A percentile compares a stretch with the other conserved stretches of the same genome.
Evolutionary conservation across 2,797 vertebrate genomes (phyloP).

Genomic region (Acomys russatus): DNA sequence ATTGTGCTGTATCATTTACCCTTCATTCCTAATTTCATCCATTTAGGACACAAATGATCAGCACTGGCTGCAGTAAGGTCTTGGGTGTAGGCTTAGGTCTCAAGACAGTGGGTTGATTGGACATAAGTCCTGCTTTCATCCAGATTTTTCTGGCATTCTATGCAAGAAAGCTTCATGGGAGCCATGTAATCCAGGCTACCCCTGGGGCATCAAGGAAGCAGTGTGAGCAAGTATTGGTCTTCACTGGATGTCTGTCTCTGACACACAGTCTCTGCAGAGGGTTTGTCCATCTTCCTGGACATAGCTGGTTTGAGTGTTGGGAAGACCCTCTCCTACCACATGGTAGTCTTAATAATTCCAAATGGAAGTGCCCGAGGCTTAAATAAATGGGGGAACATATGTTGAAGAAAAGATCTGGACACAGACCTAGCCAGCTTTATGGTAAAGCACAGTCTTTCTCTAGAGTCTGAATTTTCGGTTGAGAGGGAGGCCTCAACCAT

Average conservation of each 20-base stretch:
- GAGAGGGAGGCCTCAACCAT: neutral
- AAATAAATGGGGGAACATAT: neutral
- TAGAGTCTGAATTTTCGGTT: neutral
- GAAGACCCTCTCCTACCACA: neutral
- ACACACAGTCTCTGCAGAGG: neutral
- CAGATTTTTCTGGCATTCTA: neutral
- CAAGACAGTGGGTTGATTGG: neutral
- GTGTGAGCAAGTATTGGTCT: neutral
- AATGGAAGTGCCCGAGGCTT: neutral
- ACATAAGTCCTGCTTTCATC: neutral
- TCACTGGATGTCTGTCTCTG: neutral
- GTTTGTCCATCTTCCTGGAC: neutral
- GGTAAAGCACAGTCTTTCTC: neutral
- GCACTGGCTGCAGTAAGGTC: neutral
- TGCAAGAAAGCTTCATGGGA: neutral
- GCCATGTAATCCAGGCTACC: neutral
- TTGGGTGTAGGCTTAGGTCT: neutral
- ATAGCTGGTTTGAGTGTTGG: neutral
- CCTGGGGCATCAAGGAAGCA: neutral
- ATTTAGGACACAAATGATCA: neutral
- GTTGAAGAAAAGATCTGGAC: neutral
- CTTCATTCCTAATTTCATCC: neutral
- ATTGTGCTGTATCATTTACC: neutral
- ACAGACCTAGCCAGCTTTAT: neutral
- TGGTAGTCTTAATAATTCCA: neutral